Conservation (phyloP, 2,797 vertebrate species). For the Enteromius argenteus region DNA sequence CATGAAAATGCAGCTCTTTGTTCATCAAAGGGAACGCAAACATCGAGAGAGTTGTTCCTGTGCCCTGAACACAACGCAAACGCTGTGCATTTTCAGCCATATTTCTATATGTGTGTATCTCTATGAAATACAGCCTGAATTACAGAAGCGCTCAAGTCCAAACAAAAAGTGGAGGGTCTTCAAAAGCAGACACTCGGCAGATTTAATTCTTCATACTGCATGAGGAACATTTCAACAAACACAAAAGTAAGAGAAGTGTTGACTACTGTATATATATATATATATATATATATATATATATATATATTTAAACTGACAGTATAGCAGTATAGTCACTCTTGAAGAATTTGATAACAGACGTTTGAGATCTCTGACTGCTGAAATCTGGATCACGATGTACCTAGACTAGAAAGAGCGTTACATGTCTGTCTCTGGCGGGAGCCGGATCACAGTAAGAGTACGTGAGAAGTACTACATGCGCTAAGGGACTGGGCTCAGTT, state of each 20-base stretch:
- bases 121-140: neutral
- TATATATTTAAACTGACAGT: neutral
- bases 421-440: neutral
- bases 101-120: neutral
- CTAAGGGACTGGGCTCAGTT: slow-evolving; percentile 17
- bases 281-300: too few relatives aligned
- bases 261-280: too few relatives aligned
- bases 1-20: slow-evolving; percentile 21
- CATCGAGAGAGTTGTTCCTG: neutral
- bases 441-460: neutral
- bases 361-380: neutral
- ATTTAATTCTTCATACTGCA: neutral
- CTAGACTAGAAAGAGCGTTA: neutral
- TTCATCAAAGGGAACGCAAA: slow-evolving; percentile 12
- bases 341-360: neutral
- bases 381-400: neutral
- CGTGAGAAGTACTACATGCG: slow-evolving; percentile 10
- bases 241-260: neutral
- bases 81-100: neutral
- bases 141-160: neutral
- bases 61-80: neutral
- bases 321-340: neutral
- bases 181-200: neutral
- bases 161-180: neutral
- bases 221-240: neutral